These are phyloP conservation scores for Oncorhynchus nerka DNA, from an alignment of 2,113 vertebrate genomes.

Conservation along the genomic window DNA sequence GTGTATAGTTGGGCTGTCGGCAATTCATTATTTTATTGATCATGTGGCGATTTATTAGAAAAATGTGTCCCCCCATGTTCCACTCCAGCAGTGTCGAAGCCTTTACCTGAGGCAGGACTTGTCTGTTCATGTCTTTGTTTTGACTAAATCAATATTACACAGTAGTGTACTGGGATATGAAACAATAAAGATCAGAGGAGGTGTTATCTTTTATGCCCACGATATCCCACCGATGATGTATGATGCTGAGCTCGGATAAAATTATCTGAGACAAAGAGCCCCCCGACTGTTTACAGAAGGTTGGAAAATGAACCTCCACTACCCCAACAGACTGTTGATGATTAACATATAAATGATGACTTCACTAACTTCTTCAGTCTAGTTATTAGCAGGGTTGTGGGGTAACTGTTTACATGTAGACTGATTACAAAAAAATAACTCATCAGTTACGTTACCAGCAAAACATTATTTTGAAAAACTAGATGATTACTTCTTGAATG, in stretches of 20 bases:
- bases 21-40: neutral
- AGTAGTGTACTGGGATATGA: neutral
- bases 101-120: constrained; percentile 67
- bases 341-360: too few species aligned
- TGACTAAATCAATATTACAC: neutral
- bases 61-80: constrained; percentile 48
- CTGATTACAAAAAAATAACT: too few species aligned
- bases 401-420: too few species aligned
- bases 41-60: neutral
- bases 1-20: neutral
- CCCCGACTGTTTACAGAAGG: constrained; percentile 18
- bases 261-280: constrained; percentile 56
- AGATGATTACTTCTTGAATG: too few species aligned
- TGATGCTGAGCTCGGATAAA: constrained; percentile 52
- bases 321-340: too few species aligned
- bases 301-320: too few species aligned
- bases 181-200: neutral
- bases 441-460: too few species aligned
- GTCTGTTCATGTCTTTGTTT: neutral
- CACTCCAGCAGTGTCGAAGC: constrained; percentile 54
- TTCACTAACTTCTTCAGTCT: too few species aligned
- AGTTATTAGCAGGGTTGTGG: too few species aligned
- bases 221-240: neutral
- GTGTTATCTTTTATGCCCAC: neutral
- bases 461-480: too few species aligned